These are phyloP conservation scores for Percina caprodes DNA, from an alignment of 2,113 vertebrate species.

Conservation along the genomic window DNA sequence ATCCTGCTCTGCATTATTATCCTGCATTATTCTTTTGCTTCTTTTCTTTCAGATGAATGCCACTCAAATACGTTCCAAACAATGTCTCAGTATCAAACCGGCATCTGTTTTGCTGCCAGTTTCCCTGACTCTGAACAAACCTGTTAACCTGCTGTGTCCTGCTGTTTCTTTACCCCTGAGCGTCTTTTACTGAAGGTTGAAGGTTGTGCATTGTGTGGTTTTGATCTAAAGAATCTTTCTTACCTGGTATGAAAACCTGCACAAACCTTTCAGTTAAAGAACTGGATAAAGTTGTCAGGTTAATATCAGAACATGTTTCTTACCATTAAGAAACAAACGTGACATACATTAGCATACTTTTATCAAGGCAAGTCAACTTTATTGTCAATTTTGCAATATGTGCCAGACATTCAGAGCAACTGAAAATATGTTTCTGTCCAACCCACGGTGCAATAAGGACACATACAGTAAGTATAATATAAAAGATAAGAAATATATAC, in stretches of 20 bases:
- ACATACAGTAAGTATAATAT: too few species aligned
- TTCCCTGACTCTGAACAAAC: background rate
- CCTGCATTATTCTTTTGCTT: too few species aligned
- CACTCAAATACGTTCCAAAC: background rate
- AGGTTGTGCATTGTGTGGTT: background rate
- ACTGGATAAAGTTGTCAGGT: too few species aligned
- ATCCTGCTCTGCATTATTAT: too few species aligned
- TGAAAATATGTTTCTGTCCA: too few species aligned
- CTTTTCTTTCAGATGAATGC: too few species aligned
- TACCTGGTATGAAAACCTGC: background rate
- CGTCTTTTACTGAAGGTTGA: background rate
- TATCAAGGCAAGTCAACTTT: too few species aligned
- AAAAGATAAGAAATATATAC: too few species aligned
- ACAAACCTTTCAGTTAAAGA: background rate
- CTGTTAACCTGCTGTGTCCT: rapidly evolving
- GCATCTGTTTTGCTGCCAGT: background rate
- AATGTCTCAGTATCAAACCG: constrained; percentile 6
- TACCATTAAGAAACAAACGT: background rate
- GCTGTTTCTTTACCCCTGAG: background rate
- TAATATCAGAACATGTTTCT: background rate
- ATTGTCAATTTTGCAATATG: too few species aligned
- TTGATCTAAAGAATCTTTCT: background rate
- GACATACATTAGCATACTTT: background rate
- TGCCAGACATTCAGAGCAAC: too few species aligned
- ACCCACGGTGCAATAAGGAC: too few species aligned